Evolutionary conservation across 2,797 vertebrate species (phyloP).

Genomic region (Arctocebus calabarensis): DNA sequence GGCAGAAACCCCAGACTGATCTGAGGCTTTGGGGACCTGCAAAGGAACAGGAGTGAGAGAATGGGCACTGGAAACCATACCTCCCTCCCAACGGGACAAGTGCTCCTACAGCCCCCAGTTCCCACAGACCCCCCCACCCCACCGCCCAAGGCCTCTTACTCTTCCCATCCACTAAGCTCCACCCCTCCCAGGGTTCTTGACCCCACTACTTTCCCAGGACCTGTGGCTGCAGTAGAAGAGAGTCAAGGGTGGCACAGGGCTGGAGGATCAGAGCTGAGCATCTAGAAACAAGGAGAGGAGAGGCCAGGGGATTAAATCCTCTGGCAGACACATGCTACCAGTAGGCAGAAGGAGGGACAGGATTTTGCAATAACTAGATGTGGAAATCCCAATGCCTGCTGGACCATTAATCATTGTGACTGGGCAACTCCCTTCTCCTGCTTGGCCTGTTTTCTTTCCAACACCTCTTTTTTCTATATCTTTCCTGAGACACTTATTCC

Average conservation of each 20-base stretch:
- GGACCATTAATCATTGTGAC: not conserved
- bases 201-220: slow-evolving; percentile 34
- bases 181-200: not conserved
- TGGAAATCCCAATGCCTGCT: not conserved
- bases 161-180: not conserved
- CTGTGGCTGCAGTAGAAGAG: slow-evolving; percentile 31
- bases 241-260: not conserved
- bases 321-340: not conserved
- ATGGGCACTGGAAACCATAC: not conserved
- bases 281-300: slow-evolving; percentile 63
- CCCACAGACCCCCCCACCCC: not conserved
- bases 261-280: slow-evolving; percentile 48
- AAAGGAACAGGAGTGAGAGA: slow-evolving; percentile 34
- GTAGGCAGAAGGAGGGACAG: not conserved
- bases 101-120: not conserved
- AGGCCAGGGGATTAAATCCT: not conserved
- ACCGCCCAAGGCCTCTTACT: not conserved
- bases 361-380: not conserved
- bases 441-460: not conserved
- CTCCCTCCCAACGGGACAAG: not conserved
- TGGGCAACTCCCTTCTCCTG: not conserved
- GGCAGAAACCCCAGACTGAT: not conserved
- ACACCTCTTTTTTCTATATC: not conserved
- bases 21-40: slow-evolving; percentile 61
- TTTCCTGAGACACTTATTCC: not conserved